phyloP scores from a whole-genome alignment of 2,797 vertebrate species.

The Myiotriccus ornatus region DNA sequence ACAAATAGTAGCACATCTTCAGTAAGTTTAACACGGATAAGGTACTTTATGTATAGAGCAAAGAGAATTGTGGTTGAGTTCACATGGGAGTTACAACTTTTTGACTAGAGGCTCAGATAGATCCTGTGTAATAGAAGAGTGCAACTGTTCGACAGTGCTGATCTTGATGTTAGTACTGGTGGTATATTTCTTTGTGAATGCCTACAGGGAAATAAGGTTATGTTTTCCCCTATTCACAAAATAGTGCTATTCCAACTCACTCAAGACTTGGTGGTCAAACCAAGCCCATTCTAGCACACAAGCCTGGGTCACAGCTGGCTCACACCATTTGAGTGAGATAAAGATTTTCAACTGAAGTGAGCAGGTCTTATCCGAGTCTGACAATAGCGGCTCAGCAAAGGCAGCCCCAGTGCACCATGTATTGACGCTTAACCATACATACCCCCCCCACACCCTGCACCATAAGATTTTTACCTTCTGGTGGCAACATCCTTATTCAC shows the following conservation, averaged over 20 bases:
- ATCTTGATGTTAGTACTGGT: slow-evolving; percentile 74
- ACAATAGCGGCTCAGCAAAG: not conserved
- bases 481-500: slow-evolving; percentile 78
- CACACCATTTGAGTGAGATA: too few relatives aligned
- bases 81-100: not conserved
- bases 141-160: slow-evolving; percentile 77
- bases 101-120: slow-evolving; percentile 70
- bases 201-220: slow-evolving; percentile 63
- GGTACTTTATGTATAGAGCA: not conserved
- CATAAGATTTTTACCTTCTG: slow-evolving; percentile 74
- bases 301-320: not conserved
- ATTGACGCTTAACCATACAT: not conserved
- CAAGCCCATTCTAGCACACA: not conserved
- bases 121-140: slow-evolving; percentile 74
- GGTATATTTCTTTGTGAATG: slow-evolving; percentile 85
- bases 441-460: accelerated
- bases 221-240: not conserved
- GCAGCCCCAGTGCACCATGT: accelerated
- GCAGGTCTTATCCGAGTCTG: not conserved
- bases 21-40: not conserved
- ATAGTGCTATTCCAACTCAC: not conserved
- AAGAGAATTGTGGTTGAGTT: not conserved
- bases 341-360: not conserved
- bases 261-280: not conserved
- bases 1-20: not conserved